Conservation (phyloP, 2,797 vertebrate species). For the Sarcophilus harrisii region DNA sequence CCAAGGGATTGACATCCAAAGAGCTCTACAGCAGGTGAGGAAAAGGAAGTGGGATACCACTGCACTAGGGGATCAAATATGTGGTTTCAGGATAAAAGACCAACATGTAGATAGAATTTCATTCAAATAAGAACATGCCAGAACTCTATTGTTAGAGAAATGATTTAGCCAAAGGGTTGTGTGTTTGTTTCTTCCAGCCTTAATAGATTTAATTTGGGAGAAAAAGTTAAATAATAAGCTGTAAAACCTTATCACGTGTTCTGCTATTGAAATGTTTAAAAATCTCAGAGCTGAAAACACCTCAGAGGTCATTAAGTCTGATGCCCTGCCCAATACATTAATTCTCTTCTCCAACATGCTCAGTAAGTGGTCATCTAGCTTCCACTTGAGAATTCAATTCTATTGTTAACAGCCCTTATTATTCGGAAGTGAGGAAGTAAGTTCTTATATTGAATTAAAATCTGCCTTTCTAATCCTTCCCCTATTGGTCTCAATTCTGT, state of each 20-base stretch:
- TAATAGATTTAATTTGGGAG: background rate
- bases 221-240: background rate
- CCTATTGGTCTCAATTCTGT: background rate
- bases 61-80: background rate
- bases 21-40: conserved; percentile 96
- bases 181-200: background rate
- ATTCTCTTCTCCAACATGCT: background rate
- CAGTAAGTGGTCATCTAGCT: background rate
- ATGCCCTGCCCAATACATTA: background rate
- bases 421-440: background rate
- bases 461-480: background rate
- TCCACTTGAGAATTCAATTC: background rate
- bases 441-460: background rate
- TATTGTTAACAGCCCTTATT: background rate
- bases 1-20: conserved; percentile 98
- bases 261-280: background rate
- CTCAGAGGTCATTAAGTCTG: background rate
- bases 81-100: background rate
- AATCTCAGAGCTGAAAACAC: background rate
- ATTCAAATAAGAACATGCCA: background rate
- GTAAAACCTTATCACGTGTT: background rate
- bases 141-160: background rate
- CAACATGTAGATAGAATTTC: background rate
- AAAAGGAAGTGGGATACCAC: background rate
- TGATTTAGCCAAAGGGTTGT: background rate